Evolutionary conservation across 2,888 invertebrate genomes (phyloP), one percentile per base, ranked within the genome.

Genomic region (Odontothrips loti): DNA sequence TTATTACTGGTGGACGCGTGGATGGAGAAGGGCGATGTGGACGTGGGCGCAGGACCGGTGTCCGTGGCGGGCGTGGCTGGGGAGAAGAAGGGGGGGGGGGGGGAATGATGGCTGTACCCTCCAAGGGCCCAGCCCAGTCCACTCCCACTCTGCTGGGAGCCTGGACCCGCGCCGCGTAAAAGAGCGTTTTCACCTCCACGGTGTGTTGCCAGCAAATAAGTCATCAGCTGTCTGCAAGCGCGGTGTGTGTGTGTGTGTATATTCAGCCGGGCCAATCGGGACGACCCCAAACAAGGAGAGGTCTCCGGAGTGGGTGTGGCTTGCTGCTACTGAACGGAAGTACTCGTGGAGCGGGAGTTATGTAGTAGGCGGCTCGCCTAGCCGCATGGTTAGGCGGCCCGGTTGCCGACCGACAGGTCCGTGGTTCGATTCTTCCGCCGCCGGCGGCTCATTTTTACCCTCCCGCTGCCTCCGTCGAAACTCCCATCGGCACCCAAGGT

Each of bases 131-230:
- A 20, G 58, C 58, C 58, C 20, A 20, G 34, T 43, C 34, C 34
- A 43, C 34, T 43, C 34, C 34, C 34, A 43, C 34, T 43, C 34
- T 6, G 6, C 34, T 15, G 17, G 58, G 58, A 58, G 58, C 6
- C 58, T 15, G 58, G 20, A 15, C 27, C 68, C 68, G 12, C 68
- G 11, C 23, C 68, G 68, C 27, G 68, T 75, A 27, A 75, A 75
- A 75, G 23, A n/a, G 12, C 23, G 11, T n/a, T 27, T 12, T 27
- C 68, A 10, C 23, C 12, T 27, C 27, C 27, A 11, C n/a, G 23
- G 27, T 75, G n/a, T 58, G 58, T 58, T 58, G 17, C 68, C 68
- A 27, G 68, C 68, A 9, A 75, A 75, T 75, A 75, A 75, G 68
- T 27, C 68, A 27, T 75, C 68, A 75, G 27, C 68, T 75, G 68